phyloP scores from a whole-genome alignment of 1,140 invertebrate genomes.

The Pissodes strobi region DNA sequence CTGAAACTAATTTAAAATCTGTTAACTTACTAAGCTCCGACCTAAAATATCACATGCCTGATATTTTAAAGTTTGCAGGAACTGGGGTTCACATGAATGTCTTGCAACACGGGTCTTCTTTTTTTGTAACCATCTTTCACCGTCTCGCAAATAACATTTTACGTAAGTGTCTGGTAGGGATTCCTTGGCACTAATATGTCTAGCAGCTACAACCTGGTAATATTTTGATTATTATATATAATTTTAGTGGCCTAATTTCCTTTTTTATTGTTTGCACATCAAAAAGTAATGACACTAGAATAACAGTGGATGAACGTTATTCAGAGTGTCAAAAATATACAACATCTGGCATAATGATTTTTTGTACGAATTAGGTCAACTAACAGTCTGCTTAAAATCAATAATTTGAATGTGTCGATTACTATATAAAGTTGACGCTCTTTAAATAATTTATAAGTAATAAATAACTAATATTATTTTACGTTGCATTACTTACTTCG shows the following conservation, averaged over 20 bases:
- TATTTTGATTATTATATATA: too few relatives aligned
- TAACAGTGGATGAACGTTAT: neutral
- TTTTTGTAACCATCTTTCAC: conserved; percentile 85
- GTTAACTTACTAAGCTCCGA: conserved; percentile 66
- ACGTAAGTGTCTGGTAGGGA: conserved; percentile 83
- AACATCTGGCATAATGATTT: too few relatives aligned
- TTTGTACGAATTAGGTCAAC: too few relatives aligned
- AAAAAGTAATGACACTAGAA: neutral
- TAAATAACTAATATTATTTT: too few relatives aligned
- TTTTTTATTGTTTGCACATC: neutral
- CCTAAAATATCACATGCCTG: conserved; percentile 83
- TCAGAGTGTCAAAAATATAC: too few relatives aligned
- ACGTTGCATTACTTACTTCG: conserved; percentile 66
- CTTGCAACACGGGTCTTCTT: conserved; percentile 81
- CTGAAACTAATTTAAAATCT: too few relatives aligned
- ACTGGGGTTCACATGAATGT: conserved; percentile 80
- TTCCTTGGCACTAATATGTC: conserved; percentile 59
- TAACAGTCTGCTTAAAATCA: too few relatives aligned
- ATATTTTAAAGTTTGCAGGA: conserved; percentile 87
- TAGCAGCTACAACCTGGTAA: conserved; percentile 55
- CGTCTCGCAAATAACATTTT: conserved; percentile 89
- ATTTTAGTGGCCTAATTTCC: too few relatives aligned
- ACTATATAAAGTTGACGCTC: too few relatives aligned
- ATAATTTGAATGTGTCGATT: too few relatives aligned
- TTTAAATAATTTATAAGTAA: too few relatives aligned